Conservation (phyloP, 2,797 vertebrate genomes). For the Notamacropus eugenii region DNA sequence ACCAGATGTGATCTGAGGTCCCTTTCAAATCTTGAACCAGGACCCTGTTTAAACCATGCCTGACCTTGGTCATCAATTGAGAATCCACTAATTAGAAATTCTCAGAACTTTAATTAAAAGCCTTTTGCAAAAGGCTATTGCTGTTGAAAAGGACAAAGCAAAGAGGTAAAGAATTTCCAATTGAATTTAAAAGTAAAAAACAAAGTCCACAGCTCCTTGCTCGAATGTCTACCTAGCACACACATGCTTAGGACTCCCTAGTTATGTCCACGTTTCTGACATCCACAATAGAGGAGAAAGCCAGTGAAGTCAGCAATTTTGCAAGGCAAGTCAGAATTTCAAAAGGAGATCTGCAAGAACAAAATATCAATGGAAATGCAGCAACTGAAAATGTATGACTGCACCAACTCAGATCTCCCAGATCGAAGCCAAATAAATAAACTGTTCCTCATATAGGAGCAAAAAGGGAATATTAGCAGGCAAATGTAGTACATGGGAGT, state of each 20-base stretch:
- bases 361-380: slow-evolving; percentile 8
- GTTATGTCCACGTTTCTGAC: neutral
- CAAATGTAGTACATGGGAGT: neutral
- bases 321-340: neutral
- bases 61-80: neutral
- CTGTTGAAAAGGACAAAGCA: neutral
- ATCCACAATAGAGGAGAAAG: neutral
- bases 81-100: neutral
- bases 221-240: neutral
- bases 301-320: neutral
- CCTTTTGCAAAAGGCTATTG: neutral
- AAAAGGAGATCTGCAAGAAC: slow-evolving; percentile 4
- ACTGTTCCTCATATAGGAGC: neutral
- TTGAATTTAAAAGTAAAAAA: slow-evolving; percentile 21
- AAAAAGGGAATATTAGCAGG: neutral
- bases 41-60: neutral
- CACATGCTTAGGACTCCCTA: neutral
- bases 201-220: neutral
- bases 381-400: neutral
- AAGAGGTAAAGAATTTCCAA: neutral
- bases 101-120: neutral
- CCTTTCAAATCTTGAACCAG: neutral
- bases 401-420: neutral
- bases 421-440: neutral
- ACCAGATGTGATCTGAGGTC: neutral